Evolutionary conservation across 2,113 vertebrate species (phyloP).

Genomic region (Saccopteryx leptura): DNA sequence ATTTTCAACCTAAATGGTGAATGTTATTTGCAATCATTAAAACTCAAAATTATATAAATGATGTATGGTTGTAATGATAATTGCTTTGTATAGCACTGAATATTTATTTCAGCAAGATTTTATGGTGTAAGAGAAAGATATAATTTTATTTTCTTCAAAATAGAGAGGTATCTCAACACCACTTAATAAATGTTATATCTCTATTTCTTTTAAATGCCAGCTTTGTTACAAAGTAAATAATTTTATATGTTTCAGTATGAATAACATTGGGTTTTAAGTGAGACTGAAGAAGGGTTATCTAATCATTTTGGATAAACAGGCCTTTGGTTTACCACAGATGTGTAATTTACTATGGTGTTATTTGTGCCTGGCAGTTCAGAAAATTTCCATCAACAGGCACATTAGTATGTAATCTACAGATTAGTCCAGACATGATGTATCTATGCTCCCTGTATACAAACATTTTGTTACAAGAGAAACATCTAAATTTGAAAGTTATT

Average conservation of each 20-base stretch:
- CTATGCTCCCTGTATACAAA: slow-evolving; percentile 59
- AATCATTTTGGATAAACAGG: slow-evolving; percentile 63
- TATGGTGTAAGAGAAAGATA: neutral
- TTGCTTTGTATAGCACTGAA: neutral
- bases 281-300: neutral
- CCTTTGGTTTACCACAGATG: slow-evolving; percentile 69
- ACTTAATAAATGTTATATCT: neutral
- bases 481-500: slow-evolving; percentile 36
- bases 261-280: slow-evolving; percentile 51
- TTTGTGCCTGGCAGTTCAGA: slow-evolving; percentile 61
- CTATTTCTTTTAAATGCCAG: slow-evolving; percentile 25
- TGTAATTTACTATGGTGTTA: slow-evolving; percentile 52
- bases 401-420: slow-evolving; percentile 32
- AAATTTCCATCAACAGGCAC: slow-evolving; percentile 57
- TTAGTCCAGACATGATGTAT: slow-evolving; percentile 68
- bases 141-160: slow-evolving; percentile 50
- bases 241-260: slow-evolving; percentile 52
- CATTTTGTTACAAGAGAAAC: neutral
- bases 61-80: neutral
- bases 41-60: slow-evolving; percentile 2
- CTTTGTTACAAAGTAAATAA: slow-evolving; percentile 41
- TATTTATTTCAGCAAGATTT: slow-evolving; percentile 47
- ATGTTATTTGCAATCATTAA: neutral
- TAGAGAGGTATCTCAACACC: neutral
- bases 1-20: neutral